Conservation (phyloP, 2,888 invertebrate genomes). For the Aporophyla lueneburgensis region DNA sequence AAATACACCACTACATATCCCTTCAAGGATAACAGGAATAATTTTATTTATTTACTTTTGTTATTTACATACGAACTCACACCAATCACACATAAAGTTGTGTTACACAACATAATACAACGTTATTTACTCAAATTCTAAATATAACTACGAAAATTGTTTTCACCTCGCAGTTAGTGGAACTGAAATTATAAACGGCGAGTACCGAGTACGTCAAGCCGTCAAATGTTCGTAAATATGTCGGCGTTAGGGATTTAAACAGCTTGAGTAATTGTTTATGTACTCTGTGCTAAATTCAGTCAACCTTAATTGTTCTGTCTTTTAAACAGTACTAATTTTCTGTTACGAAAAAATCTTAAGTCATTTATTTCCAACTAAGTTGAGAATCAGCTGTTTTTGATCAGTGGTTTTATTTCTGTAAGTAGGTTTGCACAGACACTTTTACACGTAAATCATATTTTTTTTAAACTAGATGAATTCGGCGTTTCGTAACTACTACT, state of each 20-base stretch:
- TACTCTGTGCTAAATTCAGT: constrained; percentile 18
- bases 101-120: constrained; percentile 3
- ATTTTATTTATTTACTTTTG: background rate
- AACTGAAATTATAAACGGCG: constrained; percentile 42
- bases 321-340: too few relatives aligned
- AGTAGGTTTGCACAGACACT: too few relatives aligned
- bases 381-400: too few relatives aligned
- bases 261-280: constrained; percentile 35
- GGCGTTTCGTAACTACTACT: too few relatives aligned
- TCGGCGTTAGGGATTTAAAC: constrained; percentile 21
- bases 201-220: constrained; percentile 38
- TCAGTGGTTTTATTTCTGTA: too few relatives aligned
- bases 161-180: constrained; percentile 33
- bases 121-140: constrained; percentile 43
- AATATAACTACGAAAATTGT: constrained; percentile 44
- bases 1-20: too few relatives aligned
- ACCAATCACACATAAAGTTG: background rate
- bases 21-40: background rate
- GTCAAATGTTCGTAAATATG: constrained; percentile 39
- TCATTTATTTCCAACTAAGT: too few relatives aligned
- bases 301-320: background rate
- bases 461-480: too few relatives aligned
- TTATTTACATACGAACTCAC: background rate
- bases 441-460: too few relatives aligned
- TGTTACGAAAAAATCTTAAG: too few relatives aligned